Base-by-base conservation (phyloP, 2,797 vertebrate genomes). In the Oceanodroma leucorhoa region DNA sequence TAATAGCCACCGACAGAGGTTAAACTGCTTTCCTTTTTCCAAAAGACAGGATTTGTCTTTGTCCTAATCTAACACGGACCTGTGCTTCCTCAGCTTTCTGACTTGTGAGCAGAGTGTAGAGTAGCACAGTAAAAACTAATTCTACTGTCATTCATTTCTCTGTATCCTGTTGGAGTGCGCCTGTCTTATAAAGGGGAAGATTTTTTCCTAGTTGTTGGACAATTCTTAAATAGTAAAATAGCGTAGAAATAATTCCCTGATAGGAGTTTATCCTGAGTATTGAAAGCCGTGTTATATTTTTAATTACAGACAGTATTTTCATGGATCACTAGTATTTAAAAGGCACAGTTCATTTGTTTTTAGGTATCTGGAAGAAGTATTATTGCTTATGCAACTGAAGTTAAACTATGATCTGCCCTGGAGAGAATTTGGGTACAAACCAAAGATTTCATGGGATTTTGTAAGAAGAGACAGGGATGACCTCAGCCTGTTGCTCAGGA, bases 321-420 rank as follows among this genome's bases (percentile, higher is more conserved):
- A 43, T 78, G 38, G 41, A 46, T 77, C 12, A 9, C 40, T 70
- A 48, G 12, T 91, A 64, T 77, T 95, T 90, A 53, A 90, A 94
- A 84, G 64, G 19, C 10, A 43, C 15, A 29, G 48, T 54, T 90
- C 76, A 29, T 81, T 94, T 89, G 48, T 1, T 80, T 87, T 79
- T 81, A n/a, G 26, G 8, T 87, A n/a, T 62, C 48, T 66, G 60
- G 62, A 79, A 83, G 60, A 81, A 72, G 5, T 40, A 69, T 65
- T 83, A 14, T 16, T 94, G 79, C 79, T 92, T 94, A 38, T 55
- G 15, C 48, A 94, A 66, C 70, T 92, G 73, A 91, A 94, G 43
- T 83, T 90, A 73, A 87, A 61, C 50, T 83, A 3, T 69, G 58
- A 66, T 91, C 40, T 72, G 51, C 15, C n/a, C 43, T 82, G 40